Conservation (phyloP, 2,113 vertebrate species). For the Tinamus guttatus region DNA sequence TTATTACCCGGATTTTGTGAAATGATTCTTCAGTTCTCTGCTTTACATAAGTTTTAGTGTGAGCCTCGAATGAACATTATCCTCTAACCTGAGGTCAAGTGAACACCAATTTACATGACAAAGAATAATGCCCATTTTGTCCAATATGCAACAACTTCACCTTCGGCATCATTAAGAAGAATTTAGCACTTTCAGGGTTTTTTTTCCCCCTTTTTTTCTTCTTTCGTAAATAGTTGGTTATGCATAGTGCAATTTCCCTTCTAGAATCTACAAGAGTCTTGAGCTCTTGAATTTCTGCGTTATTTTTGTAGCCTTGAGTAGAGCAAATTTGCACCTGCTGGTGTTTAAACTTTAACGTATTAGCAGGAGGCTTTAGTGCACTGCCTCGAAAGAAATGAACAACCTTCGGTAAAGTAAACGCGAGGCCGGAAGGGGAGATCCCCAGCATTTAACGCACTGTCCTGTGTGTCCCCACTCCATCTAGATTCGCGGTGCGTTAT, state of each 20-base stretch:
- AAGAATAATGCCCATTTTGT: constrained; percentile 68
- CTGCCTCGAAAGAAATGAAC: constrained; percentile 38
- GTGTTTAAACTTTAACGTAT: constrained; percentile 54
- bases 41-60: constrained; percentile 62
- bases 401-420: constrained; percentile 27
- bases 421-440: not conserved
- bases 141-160: constrained; percentile 71
- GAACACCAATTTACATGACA: constrained; percentile 66
- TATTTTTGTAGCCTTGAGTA: constrained; percentile 35
- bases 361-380: constrained; percentile 30
- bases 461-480: not conserved
- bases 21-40: constrained; percentile 54
- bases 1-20: constrained; percentile 34
- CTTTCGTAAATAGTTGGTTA: constrained; percentile 32
- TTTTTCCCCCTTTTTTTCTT: too few species aligned
- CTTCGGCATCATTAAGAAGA: constrained; percentile 71
- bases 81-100: constrained; percentile 66
- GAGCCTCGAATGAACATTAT: constrained; percentile 62
- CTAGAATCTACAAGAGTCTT: constrained; percentile 42
- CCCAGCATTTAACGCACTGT: not conserved
- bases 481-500: not conserved
- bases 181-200: constrained; percentile 51
- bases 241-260: constrained; percentile 29
- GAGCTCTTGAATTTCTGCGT: constrained; percentile 42
- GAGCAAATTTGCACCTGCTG: constrained; percentile 59